phyloP scores from a whole-genome alignment of 2,797 vertebrate genomes.

The Selene dorsalis region DNA sequence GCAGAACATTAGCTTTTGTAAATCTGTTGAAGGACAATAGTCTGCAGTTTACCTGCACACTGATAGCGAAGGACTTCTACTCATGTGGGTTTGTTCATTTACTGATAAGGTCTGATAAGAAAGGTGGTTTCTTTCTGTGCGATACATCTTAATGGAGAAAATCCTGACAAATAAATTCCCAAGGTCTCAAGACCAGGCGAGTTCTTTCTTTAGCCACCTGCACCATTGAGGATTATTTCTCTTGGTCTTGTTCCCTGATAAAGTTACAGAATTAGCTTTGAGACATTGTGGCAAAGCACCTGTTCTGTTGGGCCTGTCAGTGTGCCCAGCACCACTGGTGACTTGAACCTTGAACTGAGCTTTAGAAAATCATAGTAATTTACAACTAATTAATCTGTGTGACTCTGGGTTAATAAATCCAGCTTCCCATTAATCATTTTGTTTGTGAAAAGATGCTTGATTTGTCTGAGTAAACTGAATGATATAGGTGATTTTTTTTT shows the following conservation, averaged over 20 bases:
- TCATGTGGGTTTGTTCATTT: not conserved
- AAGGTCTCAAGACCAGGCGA: not conserved
- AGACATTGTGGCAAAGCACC: not conserved
- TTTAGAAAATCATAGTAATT: no score
- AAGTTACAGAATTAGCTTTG: not conserved
- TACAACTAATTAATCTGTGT: not conserved
- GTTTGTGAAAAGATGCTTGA: not conserved
- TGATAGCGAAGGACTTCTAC: conserved; percentile 5
- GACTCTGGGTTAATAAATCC: not conserved
- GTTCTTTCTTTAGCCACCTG: not conserved
- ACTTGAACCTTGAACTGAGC: no score
- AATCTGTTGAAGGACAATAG: not conserved
- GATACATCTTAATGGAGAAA: not conserved
- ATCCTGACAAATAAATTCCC: not conserved
- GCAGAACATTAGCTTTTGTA: conserved; percentile 25
- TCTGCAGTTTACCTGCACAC: conserved; percentile 17
- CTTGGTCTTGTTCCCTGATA: not conserved
- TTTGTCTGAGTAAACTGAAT: not conserved
- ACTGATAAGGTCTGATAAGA: not conserved
- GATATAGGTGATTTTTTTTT: not conserved
- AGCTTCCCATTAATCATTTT: not conserved
- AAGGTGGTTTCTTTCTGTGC: not conserved
- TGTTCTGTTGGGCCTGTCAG: no score
- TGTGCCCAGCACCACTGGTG: no score
- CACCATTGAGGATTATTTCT: not conserved